Evolutionary conservation across 2,797 vertebrate species (phyloP), one percentile per base, ranked within the genome.

Genomic region (Sebastes minor): DNA sequence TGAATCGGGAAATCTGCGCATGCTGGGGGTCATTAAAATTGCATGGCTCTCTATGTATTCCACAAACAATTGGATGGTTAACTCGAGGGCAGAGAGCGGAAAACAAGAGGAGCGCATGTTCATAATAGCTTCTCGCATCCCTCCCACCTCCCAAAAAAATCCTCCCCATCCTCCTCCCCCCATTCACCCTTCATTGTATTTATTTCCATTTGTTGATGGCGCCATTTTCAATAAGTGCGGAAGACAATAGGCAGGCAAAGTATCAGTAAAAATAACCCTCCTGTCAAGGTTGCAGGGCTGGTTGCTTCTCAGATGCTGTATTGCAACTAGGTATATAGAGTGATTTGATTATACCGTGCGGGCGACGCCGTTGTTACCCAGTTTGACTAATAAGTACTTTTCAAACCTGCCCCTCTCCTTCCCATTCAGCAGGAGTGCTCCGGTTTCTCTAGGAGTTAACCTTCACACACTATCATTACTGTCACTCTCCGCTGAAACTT

Each of bases 301-400:
- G 73, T 76, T 83, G 74, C 81, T 74, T 72, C 78, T 96, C 95
- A 96, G 94, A 94, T 94, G 95, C 94, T 95, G 96, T 95, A 94
- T 95, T 94, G 96, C 95, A 93, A 93, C 92, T 93, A 93, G 94
- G 95, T 96, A 95, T 95, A 96, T 92, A 94, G 85, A 88, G 94
- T 88, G 95, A 96, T 96, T 94, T 97, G 96, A 96, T 97, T 96
- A 97, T 96, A 96, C 92, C 93, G 76, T 92, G 94, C 93, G 93
- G 88, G 88, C 78, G 80, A 94, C 92, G 93, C 93, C 95, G 96
- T 97, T 96, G 94, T 93, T 96, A 96, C 95, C 96, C 90, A 90
- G 95, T 98, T 98, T 97, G 96, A 95, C 96, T 96, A 93, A 95
- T 96, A 95, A 95, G 94, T 94, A 95, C 94, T 93, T 95, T 95